Base-by-base conservation (phyloP, 1,140 invertebrate genomes). In the Leptoteleia sp. region DNA sequence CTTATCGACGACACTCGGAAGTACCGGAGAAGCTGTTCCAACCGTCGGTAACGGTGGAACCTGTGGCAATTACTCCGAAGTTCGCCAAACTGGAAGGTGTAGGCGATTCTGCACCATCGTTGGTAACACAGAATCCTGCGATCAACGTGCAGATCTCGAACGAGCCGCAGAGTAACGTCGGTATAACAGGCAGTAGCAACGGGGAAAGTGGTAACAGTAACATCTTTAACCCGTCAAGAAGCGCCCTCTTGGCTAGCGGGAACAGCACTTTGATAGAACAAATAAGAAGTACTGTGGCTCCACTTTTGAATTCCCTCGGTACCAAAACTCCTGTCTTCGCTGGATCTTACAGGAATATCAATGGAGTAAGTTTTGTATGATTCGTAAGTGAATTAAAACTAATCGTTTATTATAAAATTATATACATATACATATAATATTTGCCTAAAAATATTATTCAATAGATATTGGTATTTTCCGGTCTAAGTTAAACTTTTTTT, bases 261-360 rank as follows among this genome's bases (percentile, higher is more conserved):
- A 89, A 88, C n/a, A 75, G 27, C 9, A 83, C 81, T 13, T 61
- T 89, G 7, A 4, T 90, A 12, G 86, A 89, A 55, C 85, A 89
- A 43, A 68, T 89, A 1, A 76, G 87, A 8, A 89, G 88, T 40
- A 89, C 89, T 1, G 89, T 90, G 4, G 88, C 89, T 16, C 89
- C 89, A 13, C 73, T 89, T 15, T 79, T 89, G 3, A 84, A 76
- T 57, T 83, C 83, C 0, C 57, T 89, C 3, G 87, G 84, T 9
- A 79, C 82, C n/a, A 87, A 81, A 57, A 86, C 81, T 5, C 84
- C 88, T 0, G 71, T 86, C n/a, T 88, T 89, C 22, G 68, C 83
- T 6, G 81, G 80, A 15, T 48, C 82, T n/a, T 88, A 86, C 48
- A 85, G 75, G 22, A 87, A 86, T 52, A 62, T 85, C 16, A 84